Evolutionary conservation across 1,140 invertebrate species (phyloP).

Genomic region (Apis laboriosa): DNA sequence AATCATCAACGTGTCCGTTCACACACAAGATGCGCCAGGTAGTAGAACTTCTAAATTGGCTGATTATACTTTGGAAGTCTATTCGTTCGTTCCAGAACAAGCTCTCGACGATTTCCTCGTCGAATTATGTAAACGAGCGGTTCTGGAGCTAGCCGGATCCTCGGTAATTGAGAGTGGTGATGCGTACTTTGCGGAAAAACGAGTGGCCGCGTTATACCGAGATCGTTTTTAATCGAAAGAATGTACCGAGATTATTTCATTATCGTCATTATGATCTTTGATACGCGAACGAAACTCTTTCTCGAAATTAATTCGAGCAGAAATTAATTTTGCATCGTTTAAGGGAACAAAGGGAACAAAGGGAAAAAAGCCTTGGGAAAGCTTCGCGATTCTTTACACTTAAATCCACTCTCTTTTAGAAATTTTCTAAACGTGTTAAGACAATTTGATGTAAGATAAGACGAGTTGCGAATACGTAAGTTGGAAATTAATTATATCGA

Average conservation of each 20-base stretch:
- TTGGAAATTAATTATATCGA: neutral
- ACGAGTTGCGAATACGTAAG: neutral
- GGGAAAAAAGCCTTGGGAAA: neutral
- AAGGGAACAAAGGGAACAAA: neutral
- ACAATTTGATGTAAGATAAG: too few species aligned
- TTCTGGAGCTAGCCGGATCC: slow-evolving; percentile 30
- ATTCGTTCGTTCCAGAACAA: slow-evolving; percentile 1
- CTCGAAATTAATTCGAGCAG: neutral
- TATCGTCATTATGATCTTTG: too few species aligned
- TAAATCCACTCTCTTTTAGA: neutral
- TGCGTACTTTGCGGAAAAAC: slow-evolving; percentile 46
- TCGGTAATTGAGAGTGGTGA: slow-evolving; percentile 50
- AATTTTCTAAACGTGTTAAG: too few species aligned
- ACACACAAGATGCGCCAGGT: neutral
- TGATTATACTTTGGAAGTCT: slow-evolving; percentile 37
- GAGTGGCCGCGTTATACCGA: neutral
- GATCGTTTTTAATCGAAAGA: neutral
- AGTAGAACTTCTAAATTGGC: slow-evolving; percentile 24
- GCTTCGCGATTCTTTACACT: neutral
- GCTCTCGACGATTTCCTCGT: slow-evolving; percentile 49
- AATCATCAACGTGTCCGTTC: neutral
- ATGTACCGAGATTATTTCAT: neutral
- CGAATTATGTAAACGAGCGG: slow-evolving; percentile 60
- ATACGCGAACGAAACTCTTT: too few species aligned
- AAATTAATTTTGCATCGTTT: neutral